Conservation (phyloP, 92 coral and sea anemone genomes). For the Epizoanthus stellaris region DNA sequence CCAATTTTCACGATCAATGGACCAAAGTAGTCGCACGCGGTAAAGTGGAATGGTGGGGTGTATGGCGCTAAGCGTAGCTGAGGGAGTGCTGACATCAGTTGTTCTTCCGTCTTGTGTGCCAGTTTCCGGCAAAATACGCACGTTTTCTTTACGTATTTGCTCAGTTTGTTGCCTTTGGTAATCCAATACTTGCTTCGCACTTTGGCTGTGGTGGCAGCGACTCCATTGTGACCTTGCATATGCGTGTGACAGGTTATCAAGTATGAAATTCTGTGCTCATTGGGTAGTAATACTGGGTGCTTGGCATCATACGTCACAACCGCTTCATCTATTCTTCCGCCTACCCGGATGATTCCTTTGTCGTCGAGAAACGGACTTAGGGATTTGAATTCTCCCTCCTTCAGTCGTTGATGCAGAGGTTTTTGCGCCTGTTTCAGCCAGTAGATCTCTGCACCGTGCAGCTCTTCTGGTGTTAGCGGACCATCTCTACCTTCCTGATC, state of each 20-base stretch:
- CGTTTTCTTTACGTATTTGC: slow-evolving; percentile 27
- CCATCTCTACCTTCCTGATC: slow-evolving; percentile 25
- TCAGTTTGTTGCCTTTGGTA: slow-evolving; percentile 24
- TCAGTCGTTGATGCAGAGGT: slow-evolving; percentile 13
- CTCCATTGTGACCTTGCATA: slow-evolving; percentile 42
- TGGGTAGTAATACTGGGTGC: slow-evolving; percentile 34
- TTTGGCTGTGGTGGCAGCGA: slow-evolving; percentile 48
- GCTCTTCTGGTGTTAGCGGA: slow-evolving; percentile 40
- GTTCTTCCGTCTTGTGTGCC: slow-evolving; percentile 38
- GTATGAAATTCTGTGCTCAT: slow-evolving; percentile 29
- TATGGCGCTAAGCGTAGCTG: slow-evolving; percentile 36
- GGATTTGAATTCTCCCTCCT: slow-evolving; percentile 40
- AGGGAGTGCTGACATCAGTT: slow-evolving; percentile 45
- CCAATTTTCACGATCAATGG: slow-evolving; percentile 61
- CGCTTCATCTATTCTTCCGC: slow-evolving; percentile 48
- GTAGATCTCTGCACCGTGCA: slow-evolving; percentile 40
- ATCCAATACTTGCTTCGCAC: slow-evolving; percentile 41
- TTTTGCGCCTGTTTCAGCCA: slow-evolving; percentile 48
- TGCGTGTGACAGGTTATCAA: slow-evolving; percentile 34
- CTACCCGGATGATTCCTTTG: slow-evolving; percentile 34
- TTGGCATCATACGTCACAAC: slow-evolving; percentile 35
- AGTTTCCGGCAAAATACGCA: slow-evolving; percentile 50
- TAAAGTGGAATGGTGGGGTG: slow-evolving; percentile 47
- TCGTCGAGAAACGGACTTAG: slow-evolving; percentile 43
- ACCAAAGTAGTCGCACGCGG: slow-evolving; percentile 47